Evolutionary conservation across 2,888 invertebrate genomes (phyloP).

Genomic region (Chaitophorus viminalis): DNA sequence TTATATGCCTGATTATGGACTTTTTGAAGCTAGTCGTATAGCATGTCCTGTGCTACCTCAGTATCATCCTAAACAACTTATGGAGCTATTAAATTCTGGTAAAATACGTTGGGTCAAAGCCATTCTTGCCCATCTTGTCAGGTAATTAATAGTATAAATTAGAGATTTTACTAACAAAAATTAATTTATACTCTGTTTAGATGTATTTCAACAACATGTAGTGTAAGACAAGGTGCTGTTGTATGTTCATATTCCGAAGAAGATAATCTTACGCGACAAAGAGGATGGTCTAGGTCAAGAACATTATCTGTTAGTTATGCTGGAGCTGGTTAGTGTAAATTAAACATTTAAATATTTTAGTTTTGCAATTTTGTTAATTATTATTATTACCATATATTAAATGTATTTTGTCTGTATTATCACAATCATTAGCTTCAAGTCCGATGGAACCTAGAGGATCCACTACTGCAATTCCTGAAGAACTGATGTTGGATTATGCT

Average conservation of each 20-base stretch:
- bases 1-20: constrained; percentile 91
- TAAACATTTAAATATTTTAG: not conserved
- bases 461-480: constrained; percentile 82
- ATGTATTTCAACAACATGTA: constrained; percentile 75
- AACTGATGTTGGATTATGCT: constrained; percentile 89
- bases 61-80: constrained; percentile 98
- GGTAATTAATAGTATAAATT: constrained; percentile 69
- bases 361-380: not conserved
- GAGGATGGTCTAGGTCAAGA: constrained; percentile 88
- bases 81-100: constrained; percentile 97
- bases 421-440: constrained; percentile 72
- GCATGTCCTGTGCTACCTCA: constrained; percentile 98
- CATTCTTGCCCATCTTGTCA: constrained; percentile 94
- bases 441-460: constrained; percentile 82
- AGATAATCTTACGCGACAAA: constrained; percentile 74
- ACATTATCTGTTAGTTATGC: constrained; percentile 89
- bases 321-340: constrained; percentile 64
- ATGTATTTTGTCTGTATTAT: constrained; percentile 2
- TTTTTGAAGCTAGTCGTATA: constrained; percentile 96
- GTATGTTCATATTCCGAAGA: constrained; percentile 69
- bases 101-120: constrained; percentile 98
- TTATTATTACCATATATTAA: not conserved
- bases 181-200: constrained; percentile 66
- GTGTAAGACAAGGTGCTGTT: constrained; percentile 68
- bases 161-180: not conserved